These are phyloP conservation scores for Myoxocephalus aenaeus DNA, from an alignment of 2,797 vertebrate species.

Conservation along the genomic window DNA sequence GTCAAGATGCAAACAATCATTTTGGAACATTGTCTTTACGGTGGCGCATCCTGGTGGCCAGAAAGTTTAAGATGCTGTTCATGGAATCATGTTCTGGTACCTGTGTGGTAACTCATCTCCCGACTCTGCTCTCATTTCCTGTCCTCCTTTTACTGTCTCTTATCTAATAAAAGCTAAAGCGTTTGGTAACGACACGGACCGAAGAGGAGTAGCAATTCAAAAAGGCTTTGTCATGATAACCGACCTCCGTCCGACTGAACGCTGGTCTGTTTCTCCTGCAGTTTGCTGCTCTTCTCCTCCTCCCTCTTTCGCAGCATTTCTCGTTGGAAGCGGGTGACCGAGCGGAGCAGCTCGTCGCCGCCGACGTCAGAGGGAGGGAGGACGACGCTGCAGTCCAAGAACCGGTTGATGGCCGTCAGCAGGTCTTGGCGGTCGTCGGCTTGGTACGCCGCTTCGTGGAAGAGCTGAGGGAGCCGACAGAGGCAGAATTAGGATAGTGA, in stretches of 20 bases:
- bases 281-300: constrained; percentile 84
- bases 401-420: constrained; percentile 89
- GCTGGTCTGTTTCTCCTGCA: constrained; percentile 60
- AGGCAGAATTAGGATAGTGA: not conserved
- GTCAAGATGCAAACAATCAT: not conserved
- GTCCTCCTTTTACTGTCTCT: not conserved
- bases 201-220: not conserved
- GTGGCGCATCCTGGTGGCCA: not conserved
- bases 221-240: not conserved
- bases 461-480: constrained; percentile 79
- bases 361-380: constrained; percentile 90
- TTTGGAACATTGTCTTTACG: not conserved
- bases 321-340: constrained; percentile 88
- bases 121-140: not conserved
- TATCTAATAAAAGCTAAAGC: not conserved
- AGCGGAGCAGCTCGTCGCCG: constrained; percentile 89
- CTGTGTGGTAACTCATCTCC: not conserved
- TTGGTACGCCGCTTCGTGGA: constrained; percentile 90
- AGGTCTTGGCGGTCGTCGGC: constrained; percentile 92
- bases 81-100: not conserved
- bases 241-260: constrained; percentile 27
- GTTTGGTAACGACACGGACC: not conserved
- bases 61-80: not conserved
- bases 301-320: constrained; percentile 90
- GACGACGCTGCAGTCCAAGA: constrained; percentile 93